Percentiles rank a stretch among this genome's conserved stretches.
Conservation (phyloP, 2,888 invertebrate genomes). For the Acleris emargana region DNA sequence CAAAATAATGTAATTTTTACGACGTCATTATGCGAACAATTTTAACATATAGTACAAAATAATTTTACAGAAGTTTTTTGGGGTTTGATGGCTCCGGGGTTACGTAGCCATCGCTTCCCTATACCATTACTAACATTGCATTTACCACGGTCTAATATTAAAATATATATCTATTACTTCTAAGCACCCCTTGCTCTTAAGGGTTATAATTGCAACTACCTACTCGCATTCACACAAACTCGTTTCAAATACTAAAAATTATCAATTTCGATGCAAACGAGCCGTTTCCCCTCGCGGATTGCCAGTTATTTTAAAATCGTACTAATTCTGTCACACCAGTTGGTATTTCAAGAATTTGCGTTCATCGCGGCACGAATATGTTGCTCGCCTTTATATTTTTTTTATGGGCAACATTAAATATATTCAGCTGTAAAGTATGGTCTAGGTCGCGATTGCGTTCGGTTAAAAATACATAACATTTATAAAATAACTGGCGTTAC, state of each 20-base stretch:
- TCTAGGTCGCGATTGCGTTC: too few species aligned
- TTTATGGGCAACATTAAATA: not conserved
- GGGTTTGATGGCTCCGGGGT: conserved; percentile 44
- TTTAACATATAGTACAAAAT: conserved; percentile 74
- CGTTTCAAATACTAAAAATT: conserved; percentile 10
- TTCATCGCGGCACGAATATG: not conserved
- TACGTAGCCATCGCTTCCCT: conserved; percentile 51
- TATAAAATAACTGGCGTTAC: conserved; percentile 17
- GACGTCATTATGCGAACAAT: conserved; percentile 67
- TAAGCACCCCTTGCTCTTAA: conserved; percentile 43
- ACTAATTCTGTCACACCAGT: conserved; percentile 21
- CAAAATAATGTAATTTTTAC: conserved; percentile 62
- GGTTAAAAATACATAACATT: not conserved
- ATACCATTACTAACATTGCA: conserved; percentile 58
- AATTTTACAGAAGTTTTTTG: conserved; percentile 63
- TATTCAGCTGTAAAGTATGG: not conserved
- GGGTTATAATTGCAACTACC: conserved; percentile 32
- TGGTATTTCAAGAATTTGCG: conserved; percentile 9
- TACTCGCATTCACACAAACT: conserved; percentile 19
- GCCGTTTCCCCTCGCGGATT: conserved; percentile 17
- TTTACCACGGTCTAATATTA: conserved; percentile 63
- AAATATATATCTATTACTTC: conserved; percentile 67
- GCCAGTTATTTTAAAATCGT: conserved; percentile 22
- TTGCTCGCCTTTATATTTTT: not conserved
- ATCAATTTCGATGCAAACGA: conserved; percentile 30